Percentiles rank a stretch among this genome's conserved stretches.
phyloP scores from a whole-genome alignment of 2,888 invertebrate genomes.

The Drosophila basisetae region DNA sequence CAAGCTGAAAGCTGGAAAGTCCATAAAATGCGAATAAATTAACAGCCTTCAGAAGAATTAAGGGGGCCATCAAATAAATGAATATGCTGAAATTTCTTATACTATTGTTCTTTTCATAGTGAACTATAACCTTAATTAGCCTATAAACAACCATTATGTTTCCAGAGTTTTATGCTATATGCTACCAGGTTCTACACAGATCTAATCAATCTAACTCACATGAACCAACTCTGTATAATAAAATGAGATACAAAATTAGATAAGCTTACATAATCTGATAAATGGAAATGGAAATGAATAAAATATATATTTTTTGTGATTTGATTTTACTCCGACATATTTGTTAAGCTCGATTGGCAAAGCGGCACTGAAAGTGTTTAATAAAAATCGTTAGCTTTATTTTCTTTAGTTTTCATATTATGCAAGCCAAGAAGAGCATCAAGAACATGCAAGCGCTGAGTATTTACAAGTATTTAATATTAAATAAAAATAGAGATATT shows the following conservation, averaged over 20 bases:
- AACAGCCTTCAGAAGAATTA: background rate
- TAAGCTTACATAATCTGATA: background rate
- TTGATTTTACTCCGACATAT: slow-evolving; percentile 14
- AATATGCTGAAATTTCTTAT: slow-evolving; percentile 16
- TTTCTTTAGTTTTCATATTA: slow-evolving; percentile 10
- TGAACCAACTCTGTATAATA: background rate
- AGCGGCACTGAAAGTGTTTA: slow-evolving; percentile 15
- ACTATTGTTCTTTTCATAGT: slow-evolving; percentile 43
- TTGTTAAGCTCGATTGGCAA: slow-evolving; percentile 34
- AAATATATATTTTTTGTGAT: background rate
- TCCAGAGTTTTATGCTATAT: slow-evolving; percentile 25
- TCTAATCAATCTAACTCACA: slow-evolving; percentile 4
- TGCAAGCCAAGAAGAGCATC: slow-evolving; percentile 32
- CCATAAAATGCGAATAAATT: slow-evolving; percentile 1
- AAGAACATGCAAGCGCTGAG: slow-evolving; percentile 39
- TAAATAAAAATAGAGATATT: slow-evolving; percentile 26
- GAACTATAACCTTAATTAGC: slow-evolving; percentile 62
- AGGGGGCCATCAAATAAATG: background rate
- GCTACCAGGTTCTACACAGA: slow-evolving; percentile 25
- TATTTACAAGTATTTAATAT: slow-evolving; percentile 48
- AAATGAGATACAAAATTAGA: background rate
- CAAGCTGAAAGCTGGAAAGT: background rate
- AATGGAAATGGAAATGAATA: background rate
- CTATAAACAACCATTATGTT: slow-evolving; percentile 61
- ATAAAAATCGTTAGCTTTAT: slow-evolving; percentile 14